Evolutionary conservation across 2,888 invertebrate genomes (phyloP), one percentile per base, ranked within the genome.

Genomic region (Rotaria sp.): DNA sequence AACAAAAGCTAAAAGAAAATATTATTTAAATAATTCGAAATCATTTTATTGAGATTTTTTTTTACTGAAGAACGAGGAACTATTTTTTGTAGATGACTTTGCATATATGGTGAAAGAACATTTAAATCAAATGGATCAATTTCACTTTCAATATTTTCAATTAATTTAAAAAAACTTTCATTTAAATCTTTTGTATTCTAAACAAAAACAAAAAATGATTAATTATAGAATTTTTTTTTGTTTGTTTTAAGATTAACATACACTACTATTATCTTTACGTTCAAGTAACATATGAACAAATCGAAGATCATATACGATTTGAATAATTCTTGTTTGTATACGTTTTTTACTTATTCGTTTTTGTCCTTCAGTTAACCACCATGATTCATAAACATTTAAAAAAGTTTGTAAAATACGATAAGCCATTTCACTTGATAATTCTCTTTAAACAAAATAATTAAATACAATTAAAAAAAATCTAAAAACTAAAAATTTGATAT

Each of bases 91-190:
- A 86, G 24, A 48, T 86, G 85, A 50, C 55, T 57, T 80, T 86
- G 86, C 50, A 86, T 74, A 84, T 85, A 86, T 30, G 86, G 86
- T 11, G 85, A 50, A 50, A 85, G 85, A 55, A 86, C 85, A 52
- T 86, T 85, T 85, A 57, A 85, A 55, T 86, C 86, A 75, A 86
- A 86, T 52, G 86, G 86, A 86, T 86, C 86, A 24, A 86, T 84
- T 30, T 85, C 57, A 24, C 52, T 48, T 75, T 86, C 86, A 45
- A 86, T 80, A 45, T 41, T 80, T 45, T 80, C 80, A 45, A 80
- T 45, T 80, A 80, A n/a, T 80, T n/a, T 80, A 24, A n/a, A 45
- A 80, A 80, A 80, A 26, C 80, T 45, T 45, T 80, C 80, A 80
- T 80, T 80, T 1, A 80, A n/a, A 45, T 80, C 80, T 45, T 80